Evolutionary conservation across 2,113 vertebrate genomes (phyloP), one percentile per base, ranked within the genome.

Genomic region (Diadophis punctatus): DNA sequence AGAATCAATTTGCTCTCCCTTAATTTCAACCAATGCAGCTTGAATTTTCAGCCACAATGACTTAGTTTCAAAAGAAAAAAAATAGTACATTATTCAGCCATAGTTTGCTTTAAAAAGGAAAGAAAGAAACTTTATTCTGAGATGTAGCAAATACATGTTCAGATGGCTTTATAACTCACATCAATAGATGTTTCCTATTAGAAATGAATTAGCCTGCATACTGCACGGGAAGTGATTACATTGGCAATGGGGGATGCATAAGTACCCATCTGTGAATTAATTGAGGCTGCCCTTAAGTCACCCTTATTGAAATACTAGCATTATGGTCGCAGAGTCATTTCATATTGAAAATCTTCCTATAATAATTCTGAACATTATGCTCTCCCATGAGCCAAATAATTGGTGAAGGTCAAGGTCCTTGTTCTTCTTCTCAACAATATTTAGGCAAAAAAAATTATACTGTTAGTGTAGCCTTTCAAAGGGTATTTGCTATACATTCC

Each of bases 221-320:
- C 90, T 94, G 93, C 68, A 94, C 95, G 93, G 90, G 92, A 95
- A 96, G 94, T 94, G 93, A 92, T 95, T 94, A 95, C 93, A 56
- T 55, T 93, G 91, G 91, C 90, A 23, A 0, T 56, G 60, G 94
- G 92, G 90, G 14, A 51, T 80, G 63, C 56, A 20, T 87, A 58
- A 92, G 68, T 30, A 84, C 48, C 91, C 86, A 88, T 89, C 4
- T 90, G 88, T 74, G 58, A 7, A 87, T 90, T 94, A 60, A 6
- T 22, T 80, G 94, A 89, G 90, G 39, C 34, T 94, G 95, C 87
- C 92, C 93, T 63, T 87, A 34, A 52, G 88, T 94, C 92, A 94
- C 93, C 93, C 88, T 49, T 52, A 90, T 90, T 92, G 94, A 91
- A 96, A 92, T 46, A 22, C n/a, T 51, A 84, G 46, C 49, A 0